Evolutionary conservation across 2,797 vertebrate species (phyloP), one percentile per base, ranked within the genome.

Genomic region (Pteropus rufus): DNA sequence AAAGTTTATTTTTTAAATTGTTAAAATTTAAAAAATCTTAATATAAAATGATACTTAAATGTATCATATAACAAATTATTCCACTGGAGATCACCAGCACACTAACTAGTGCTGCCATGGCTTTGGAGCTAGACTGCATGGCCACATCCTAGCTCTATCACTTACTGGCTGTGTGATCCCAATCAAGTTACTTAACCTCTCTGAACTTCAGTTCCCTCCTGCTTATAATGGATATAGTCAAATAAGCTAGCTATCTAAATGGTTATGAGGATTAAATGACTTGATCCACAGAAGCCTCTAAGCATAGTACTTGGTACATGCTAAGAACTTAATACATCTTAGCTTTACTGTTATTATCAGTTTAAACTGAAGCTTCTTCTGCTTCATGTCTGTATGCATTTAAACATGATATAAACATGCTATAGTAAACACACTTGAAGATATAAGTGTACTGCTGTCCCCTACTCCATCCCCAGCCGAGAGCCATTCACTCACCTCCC

Each of bases 401-500:
- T 29, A 65, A 69, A 54, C 56, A 70, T 11, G 49, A 36, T 5
- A 1, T 34, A 34, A 34, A 34, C 34, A 34, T 34, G 34, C 34
- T 34, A 34, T 34, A 34, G 34, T 34, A 34, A 34, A 34, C 34
- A 34, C 3, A 34, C 34, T 34, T 34, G 34, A 34, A 34, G 49
- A 36, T 5, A 1, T 29, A 64, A n/a, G n/a, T 18, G 6, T 31
- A 10, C 15, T 2, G 5, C n/a, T 46, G 46, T 36, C 39, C 44
- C 82, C 76, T 7, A 56, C 2, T 11, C 58, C 21, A 2, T 11
- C 19, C 24, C 26, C 54, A 36, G 2, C 1, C 0, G 3, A 36
- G 49, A 49, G 44, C 65, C n/a, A n/a, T 62, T 26, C 65, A 97
- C 99, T 99, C 96, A 99, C 99, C 99, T 98, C 98, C 99, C 94